Base-by-base conservation (phyloP, 1,140 invertebrate genomes). In the Drosophila nasuta region DNA sequence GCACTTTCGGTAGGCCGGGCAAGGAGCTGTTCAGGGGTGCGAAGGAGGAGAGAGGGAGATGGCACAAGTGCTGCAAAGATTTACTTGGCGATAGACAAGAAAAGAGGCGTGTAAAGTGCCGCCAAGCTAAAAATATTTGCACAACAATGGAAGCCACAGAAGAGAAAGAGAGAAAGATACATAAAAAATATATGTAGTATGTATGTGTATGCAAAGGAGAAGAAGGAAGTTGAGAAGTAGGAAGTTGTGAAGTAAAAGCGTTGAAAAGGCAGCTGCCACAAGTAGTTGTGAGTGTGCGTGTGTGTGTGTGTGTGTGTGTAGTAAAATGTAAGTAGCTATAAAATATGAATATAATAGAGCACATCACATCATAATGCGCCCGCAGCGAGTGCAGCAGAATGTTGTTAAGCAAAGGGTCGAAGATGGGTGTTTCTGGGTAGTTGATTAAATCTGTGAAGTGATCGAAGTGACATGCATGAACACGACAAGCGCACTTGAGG, bases 331-430 rank as follows among this genome's bases (percentile, higher is more conserved):
- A 81, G 79, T 81, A 81, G 76, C 79, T 81, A 81, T 81, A 81
- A 81, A 81, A 81, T 81, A 79, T 81, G 79, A 81, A 81, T 81
- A 81, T 81, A 81, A 81, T 81, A 81, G 79, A 81, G 78, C 70
- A 77, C 77, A 77, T 77, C 77, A 79, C 75, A 77, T 77, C 77
- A 77, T 79, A 69, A 77, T 73, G 74, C 74, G 77, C 69, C 75
- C 69, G 75, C 75, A 77, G 69, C 64, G 69, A 48, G 54, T 72
- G 51, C 73, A 66, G 52, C 43, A 43, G 45, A 54, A 63, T 64
- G 57, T 43, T n/a, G 13, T 35, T 8, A 10, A 15, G 49, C 28
- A 6, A 1, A n/a, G 17, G 7, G 28, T 11, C 10, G 25, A 28
- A 25, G 20, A 25, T 25, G 33, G 54, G 28, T n/a, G 17, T 43